Base-by-base conservation (phyloP, 2,113 vertebrate genomes). In the Brachionichthys hirsutus region DNA sequence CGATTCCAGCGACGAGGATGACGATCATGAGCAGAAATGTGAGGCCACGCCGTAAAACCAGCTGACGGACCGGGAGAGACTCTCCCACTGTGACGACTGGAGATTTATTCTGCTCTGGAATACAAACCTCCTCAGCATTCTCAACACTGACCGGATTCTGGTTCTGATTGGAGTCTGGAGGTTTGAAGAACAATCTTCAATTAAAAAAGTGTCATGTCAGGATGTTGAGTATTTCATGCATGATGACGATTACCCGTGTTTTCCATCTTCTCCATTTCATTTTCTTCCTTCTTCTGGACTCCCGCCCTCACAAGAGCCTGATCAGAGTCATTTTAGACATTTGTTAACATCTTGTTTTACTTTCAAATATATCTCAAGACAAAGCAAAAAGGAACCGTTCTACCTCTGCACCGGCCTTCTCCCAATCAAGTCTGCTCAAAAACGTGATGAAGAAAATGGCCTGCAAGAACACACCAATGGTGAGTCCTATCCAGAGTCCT, bases 401-500 rank as follows among this genome's bases (percentile, higher is more conserved):
- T 38, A 97, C 96, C 92, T 97, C 91, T 34, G 92, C 73, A 9
- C 91, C 89, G 30, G 90, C 93, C 43, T 89, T 92, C 46, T 89
- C 89, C 95, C 96, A 97, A 18, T 98, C 82, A 1, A 95, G 90
- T 8, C 61, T 90, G 40, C 54, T 58, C 59, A 97, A 66, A 46
- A 91, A 90, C 40, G 58, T 9, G 0, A 90, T n/a, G 52, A 96
- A 97, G 67, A 92, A 93, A 13, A 73, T 4, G 0, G 85, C 64
- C 81, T 98, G 94, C 16, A 92, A 2, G 0, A 82, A 17, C 12
- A 89, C 76, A 57, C 92, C 94, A 6, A 94, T 0, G 1, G 91
- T 80, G 22, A 96, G 82, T 13, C 96, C 95, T 0, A 80, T 73
- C 95, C 96, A 98, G 3, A 98, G 82, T 19, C 96, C 96, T 98